phyloP scores from a whole-genome alignment of 2,797 vertebrate species.

The Sebastes itinus region DNA sequence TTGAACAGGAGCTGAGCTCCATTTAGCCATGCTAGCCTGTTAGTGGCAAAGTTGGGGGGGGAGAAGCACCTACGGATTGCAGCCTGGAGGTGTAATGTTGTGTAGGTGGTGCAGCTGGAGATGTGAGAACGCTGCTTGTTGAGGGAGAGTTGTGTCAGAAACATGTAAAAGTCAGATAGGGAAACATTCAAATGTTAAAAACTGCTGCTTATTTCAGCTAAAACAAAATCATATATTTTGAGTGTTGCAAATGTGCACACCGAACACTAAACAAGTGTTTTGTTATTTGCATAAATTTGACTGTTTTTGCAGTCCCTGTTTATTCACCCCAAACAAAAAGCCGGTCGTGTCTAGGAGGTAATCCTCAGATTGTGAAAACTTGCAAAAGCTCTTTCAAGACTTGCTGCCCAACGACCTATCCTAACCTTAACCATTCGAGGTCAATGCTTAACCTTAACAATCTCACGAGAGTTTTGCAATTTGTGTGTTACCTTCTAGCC shows the following conservation, averaged over 20 bases:
- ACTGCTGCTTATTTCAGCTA: neutral
- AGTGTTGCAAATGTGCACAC: neutral
- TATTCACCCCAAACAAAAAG: no score
- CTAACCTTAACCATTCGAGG: no score
- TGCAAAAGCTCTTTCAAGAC: no score
- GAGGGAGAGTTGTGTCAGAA: neutral
- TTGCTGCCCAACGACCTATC: no score
- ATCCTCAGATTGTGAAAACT: no score
- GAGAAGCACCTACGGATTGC: neutral
- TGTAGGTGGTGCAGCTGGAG: neutral
- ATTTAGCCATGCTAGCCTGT: neutral
- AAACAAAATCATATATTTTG: neutral
- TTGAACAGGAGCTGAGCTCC: neutral
- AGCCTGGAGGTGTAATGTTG: neutral
- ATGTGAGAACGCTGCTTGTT: neutral
- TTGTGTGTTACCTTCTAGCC: no score
- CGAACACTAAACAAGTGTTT: neutral
- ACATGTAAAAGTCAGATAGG: neutral
- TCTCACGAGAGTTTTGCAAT: no score
- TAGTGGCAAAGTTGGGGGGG: neutral
- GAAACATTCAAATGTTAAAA: neutral
- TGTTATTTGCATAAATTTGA: neutral
- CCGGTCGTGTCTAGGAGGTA: no score
- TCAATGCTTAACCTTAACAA: no score
- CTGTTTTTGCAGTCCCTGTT: neutral